phyloP scores from a whole-genome alignment of 2,888 invertebrate genomes.

The Ectemnius continuus region DNA sequence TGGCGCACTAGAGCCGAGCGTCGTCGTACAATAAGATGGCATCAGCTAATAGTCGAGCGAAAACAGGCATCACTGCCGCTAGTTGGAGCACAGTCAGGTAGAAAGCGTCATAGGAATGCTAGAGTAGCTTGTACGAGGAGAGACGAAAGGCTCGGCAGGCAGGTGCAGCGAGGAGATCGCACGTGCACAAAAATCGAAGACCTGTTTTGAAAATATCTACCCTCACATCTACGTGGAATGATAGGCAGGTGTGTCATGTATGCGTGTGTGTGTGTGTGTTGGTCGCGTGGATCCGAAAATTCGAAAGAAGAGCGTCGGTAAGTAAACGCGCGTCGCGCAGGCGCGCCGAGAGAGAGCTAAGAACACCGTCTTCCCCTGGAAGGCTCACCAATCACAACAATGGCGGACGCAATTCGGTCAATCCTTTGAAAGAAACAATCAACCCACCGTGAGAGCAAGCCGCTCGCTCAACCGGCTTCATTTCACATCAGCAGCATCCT shows the following conservation, averaged over 20 bases:
- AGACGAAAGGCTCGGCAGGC: too few relatives aligned
- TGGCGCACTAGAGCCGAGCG: too few relatives aligned
- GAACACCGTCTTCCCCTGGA: slow-evolving; percentile 68
- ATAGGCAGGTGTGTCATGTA: slow-evolving; percentile 3
- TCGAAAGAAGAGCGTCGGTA: slow-evolving; percentile 66
- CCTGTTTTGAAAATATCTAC: slow-evolving; percentile 43
- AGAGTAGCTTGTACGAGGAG: too few relatives aligned
- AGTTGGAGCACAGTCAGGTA: too few relatives aligned
- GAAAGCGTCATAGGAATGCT: too few relatives aligned
- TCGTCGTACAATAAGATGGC: too few relatives aligned
- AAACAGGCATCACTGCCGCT: too few relatives aligned
- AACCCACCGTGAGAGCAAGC: slow-evolving; percentile 37
- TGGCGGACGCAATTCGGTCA: slow-evolving; percentile 72
- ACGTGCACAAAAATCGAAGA: slow-evolving; percentile 51
- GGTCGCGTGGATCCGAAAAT: slow-evolving; percentile 44
- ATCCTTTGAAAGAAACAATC: slow-evolving; percentile 65
- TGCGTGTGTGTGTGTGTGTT: slow-evolving; percentile 19
- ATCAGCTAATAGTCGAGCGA: too few relatives aligned
- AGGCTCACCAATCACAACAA: slow-evolving; percentile 73
- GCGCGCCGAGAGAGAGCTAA: slow-evolving; percentile 63
- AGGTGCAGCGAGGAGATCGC: background rate
- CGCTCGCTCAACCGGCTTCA: slow-evolving; percentile 19
- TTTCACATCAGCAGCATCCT: slow-evolving; percentile 50
- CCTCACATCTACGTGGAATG: background rate
- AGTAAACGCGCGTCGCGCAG: slow-evolving; percentile 60